These are phyloP conservation scores for Montipora sp. DNA, from an alignment of 64 coral and sea anemone species.

Conservation along the genomic window DNA sequence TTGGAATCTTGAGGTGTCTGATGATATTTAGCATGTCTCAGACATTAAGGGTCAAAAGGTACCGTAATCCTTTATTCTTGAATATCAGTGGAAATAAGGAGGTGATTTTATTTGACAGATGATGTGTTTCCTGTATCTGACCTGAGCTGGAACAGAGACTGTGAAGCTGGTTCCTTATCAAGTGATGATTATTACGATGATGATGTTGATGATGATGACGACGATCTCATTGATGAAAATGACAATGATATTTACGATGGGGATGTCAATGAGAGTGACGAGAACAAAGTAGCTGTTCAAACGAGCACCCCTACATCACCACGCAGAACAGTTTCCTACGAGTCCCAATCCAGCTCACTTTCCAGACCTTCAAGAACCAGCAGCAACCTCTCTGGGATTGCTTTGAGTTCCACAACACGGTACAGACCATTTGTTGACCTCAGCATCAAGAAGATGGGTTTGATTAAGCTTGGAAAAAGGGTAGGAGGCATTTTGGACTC, in stretches of 20 bases:
- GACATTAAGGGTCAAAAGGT: too few relatives aligned
- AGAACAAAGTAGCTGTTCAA: not conserved
- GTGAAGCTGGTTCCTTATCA: not conserved
- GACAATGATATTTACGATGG: not conserved
- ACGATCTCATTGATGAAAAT: not conserved
- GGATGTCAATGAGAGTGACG: not conserved
- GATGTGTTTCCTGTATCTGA: not conserved
- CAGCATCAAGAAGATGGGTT: slow-evolving; percentile 96
- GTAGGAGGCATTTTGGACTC: slow-evolving; percentile 73
- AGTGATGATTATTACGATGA: not conserved
- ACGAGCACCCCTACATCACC: not conserved
- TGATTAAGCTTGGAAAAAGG: slow-evolving; percentile 88
- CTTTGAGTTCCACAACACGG: slow-evolving; percentile 79
- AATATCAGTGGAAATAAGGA: too few relatives aligned
- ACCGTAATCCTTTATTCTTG: too few relatives aligned
- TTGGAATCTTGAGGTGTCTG: too few relatives aligned
- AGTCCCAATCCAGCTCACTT: slow-evolving; percentile 54
- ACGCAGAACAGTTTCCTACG: not conserved
- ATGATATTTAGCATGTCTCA: too few relatives aligned
- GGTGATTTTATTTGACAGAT: not conserved
- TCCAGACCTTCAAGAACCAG: slow-evolving; percentile 19
- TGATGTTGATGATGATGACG: slow-evolving; percentile 8
- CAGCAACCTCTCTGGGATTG: slow-evolving; percentile 69
- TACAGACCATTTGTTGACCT: slow-evolving; percentile 95
- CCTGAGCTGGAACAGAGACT: not conserved